These are phyloP conservation scores for Leucopternis melanops DNA, from an alignment of 2,113 vertebrate species.

Conservation along the genomic window DNA sequence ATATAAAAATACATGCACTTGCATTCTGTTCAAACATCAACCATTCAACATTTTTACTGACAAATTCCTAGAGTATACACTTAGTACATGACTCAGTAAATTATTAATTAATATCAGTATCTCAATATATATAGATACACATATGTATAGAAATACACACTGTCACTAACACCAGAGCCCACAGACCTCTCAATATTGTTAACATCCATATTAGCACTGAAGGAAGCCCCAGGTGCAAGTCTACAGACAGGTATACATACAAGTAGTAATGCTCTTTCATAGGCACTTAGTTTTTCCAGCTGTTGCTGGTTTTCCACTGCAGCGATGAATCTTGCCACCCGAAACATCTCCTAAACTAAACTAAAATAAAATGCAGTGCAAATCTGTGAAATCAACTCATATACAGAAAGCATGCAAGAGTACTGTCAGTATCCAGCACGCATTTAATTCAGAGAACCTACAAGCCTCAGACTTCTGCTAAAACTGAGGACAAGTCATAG, in stretches of 20 bases:
- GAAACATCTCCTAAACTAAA: not conserved
- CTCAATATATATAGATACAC: not conserved
- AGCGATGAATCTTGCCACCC: not conserved
- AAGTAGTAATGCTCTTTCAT: not conserved
- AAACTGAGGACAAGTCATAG: not conserved
- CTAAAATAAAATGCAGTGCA: not conserved
- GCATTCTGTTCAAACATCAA: not conserved
- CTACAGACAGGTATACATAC: not conserved
- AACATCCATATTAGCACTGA: not conserved
- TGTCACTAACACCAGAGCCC: not conserved
- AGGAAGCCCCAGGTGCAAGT: not conserved
- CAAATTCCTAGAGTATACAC: not conserved
- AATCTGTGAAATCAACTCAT: not conserved
- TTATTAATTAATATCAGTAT: not conserved
- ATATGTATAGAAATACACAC: not conserved
- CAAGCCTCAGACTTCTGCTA: accelerated
- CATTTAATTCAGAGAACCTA: not conserved
- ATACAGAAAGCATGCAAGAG: not conserved
- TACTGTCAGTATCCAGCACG: not conserved
- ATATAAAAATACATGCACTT: not conserved
- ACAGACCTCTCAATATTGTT: not conserved
- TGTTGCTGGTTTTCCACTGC: not conserved
- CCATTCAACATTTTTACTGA: not conserved
- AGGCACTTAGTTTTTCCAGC: not conserved
- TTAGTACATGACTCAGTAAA: not conserved